Evolutionary conservation across 37 sponge, comb jelly and placozoan genomes (phyloP).

Genomic region (Cliona cf. orientalis): DNA sequence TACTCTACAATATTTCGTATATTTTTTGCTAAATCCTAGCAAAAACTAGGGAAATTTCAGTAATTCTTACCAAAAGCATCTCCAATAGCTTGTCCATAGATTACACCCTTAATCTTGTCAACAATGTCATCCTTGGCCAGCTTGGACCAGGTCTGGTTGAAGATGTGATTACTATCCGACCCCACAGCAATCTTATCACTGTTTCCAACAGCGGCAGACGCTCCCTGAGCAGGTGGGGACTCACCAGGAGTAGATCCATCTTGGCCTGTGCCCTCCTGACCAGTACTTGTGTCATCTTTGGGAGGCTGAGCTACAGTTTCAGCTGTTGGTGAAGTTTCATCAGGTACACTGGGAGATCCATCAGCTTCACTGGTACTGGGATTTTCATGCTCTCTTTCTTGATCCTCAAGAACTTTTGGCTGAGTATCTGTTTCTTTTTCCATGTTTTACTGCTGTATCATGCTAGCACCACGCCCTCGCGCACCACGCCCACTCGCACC

Average conservation of each 20-base stretch:
- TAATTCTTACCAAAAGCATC: constrained; percentile 81
- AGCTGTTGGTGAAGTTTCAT: too few relatives aligned
- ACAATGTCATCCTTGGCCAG: constrained; percentile 66
- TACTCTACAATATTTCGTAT: too few relatives aligned
- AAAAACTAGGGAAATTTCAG: not conserved
- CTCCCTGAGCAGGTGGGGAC: not conserved
- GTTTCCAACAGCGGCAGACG: not conserved
- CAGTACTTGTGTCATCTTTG: not conserved
- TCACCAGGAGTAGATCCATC: not conserved
- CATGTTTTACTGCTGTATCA: too few relatives aligned
- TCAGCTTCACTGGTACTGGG: too few relatives aligned
- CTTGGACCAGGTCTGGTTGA: constrained; percentile 64
- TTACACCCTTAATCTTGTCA: constrained; percentile 83
- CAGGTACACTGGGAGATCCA: too few relatives aligned
- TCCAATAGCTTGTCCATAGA: constrained; percentile 94
- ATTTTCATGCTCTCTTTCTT: too few relatives aligned
- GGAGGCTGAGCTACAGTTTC: too few relatives aligned
- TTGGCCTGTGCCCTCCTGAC: not conserved
- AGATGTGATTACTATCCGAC: constrained; percentile 25
- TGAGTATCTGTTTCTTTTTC: too few relatives aligned
- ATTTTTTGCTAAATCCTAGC: not conserved
- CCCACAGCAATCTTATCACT: too few relatives aligned
- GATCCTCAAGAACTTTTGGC: too few relatives aligned
- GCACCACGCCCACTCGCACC: too few relatives aligned
- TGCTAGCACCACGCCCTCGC: too few relatives aligned